phyloP scores from a whole-genome alignment of 2,888 invertebrate species.

The Drosophila villosipedis region DNA sequence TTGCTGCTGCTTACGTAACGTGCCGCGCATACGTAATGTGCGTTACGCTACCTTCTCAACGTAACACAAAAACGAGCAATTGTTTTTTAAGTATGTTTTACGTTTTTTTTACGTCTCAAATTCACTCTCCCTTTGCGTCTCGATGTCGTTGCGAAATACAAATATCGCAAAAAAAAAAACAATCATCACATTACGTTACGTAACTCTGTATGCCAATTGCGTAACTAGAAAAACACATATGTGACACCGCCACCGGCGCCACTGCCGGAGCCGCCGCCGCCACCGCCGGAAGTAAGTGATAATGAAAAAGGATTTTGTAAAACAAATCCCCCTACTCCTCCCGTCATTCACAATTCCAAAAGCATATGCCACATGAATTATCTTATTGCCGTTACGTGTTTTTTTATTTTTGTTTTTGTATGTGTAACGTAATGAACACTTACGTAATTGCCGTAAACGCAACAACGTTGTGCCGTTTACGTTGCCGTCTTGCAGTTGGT shows the following conservation, averaged over 20 bases:
- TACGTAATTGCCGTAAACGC: conserved; percentile 63
- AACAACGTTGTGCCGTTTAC: conserved; percentile 69
- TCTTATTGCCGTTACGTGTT: conserved; percentile 52
- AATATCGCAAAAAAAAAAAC: conserved; percentile 14
- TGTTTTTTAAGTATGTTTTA: conserved; percentile 41
- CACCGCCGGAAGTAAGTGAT: conserved; percentile 76
- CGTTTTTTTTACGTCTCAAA: conserved; percentile 24
- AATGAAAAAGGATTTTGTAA: conserved; percentile 31
- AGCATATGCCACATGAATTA: conserved; percentile 39
- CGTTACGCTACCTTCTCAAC: conserved; percentile 42
- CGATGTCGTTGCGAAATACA: conserved; percentile 51
- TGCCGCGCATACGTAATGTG: conserved; percentile 50
- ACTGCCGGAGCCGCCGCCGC: conserved; percentile 69
- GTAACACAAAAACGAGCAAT: conserved; percentile 40
- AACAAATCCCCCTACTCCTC: conserved; percentile 24
- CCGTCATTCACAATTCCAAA: conserved; percentile 31
- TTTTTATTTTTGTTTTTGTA: conserved; percentile 53
- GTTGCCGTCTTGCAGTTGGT: conserved; percentile 76
- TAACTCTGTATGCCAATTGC: conserved; percentile 54
- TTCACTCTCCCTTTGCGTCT: conserved; percentile 48
- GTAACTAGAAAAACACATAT: conserved; percentile 76
- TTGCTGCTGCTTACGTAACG: conserved; percentile 56
- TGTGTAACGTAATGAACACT: conserved; percentile 70
- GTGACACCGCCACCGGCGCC: conserved; percentile 74
- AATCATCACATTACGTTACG: conserved; percentile 53